Percentiles rank a stretch among this genome's conserved stretches.
phyloP scores from a whole-genome alignment of 2,797 vertebrate genomes.

The Typhlichthys eigenmanni region DNA sequence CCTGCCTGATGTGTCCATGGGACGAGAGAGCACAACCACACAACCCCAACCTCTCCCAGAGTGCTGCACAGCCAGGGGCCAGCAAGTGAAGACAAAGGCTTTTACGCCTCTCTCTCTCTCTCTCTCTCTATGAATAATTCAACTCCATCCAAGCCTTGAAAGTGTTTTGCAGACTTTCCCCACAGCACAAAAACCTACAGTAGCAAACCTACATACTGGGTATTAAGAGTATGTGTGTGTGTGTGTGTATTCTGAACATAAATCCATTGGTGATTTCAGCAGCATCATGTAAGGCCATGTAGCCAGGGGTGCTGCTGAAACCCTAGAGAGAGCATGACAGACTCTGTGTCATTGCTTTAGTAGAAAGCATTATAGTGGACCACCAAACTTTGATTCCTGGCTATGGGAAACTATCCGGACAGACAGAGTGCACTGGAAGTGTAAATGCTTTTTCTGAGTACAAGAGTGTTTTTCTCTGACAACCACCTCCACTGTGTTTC shows the following conservation, averaged over 20 bases:
- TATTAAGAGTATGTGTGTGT: conserved; percentile 21
- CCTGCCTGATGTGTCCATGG: conserved; percentile 14
- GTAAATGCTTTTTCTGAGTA: no score
- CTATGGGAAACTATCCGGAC: no score
- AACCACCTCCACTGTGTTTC: no score
- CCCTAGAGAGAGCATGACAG: conserved; percentile 1
- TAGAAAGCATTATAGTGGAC: conserved; percentile 6
- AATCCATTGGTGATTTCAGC: conserved; percentile 48
- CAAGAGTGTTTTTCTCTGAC: no score
- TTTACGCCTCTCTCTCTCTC: conserved; percentile 46
- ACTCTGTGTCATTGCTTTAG: conserved; percentile 1
- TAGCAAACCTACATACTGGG: conserved; percentile 28
- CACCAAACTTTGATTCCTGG: no score
- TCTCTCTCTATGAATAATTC: conserved; percentile 60
- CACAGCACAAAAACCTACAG: conserved; percentile 52
- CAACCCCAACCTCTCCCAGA: conserved; percentile 31
- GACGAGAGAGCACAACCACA: conserved; percentile 9
- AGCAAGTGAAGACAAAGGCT: conserved; percentile 56
- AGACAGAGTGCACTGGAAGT: no score
- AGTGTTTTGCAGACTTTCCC: conserved; percentile 52
- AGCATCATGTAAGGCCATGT: conserved; percentile 53
- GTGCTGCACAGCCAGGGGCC: conserved; percentile 38
- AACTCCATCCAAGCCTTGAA: conserved; percentile 43
- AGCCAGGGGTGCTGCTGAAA: conserved; percentile 35
- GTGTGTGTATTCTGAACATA: conserved; percentile 51